Evolutionary conservation across 53 echinoderm and acorn worm species (phyloP), one percentile per base, ranked within the genome.

Genomic region (Astropecten irregularis): DNA sequence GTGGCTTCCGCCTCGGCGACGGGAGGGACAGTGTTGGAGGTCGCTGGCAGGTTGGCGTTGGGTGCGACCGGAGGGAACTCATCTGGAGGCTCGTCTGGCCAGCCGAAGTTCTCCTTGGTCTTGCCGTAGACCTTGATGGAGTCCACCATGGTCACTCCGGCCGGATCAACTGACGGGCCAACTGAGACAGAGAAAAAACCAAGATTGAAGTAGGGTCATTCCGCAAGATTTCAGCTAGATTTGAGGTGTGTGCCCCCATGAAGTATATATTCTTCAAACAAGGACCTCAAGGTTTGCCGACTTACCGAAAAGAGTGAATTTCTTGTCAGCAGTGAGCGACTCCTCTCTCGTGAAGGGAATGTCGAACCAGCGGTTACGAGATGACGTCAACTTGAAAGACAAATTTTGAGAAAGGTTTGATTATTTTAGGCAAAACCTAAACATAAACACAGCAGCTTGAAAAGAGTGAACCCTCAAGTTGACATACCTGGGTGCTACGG

Each of bases 281-380:
- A n/a, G n/a, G n/a, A n/a, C n/a, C n/a, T n/a, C n/a, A n/a, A n/a
- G n/a, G n/a, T n/a, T n/a, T n/a, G 5, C 19, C 39, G 46, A 84
- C 97, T 91, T 86, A 96, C 97, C 92, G 73, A 93, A 96, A 29
- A 96, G 76, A 19, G 94, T 96, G 59, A 96, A 90, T 56, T 96
- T 96, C 90, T 96, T 96, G 68, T 96, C 97, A 3, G 97, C 93
- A 21, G 94, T 94, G 11, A 96, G 86, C 5, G 97, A 94, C 69
- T 96, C 97, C 64, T 96, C 97, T 85, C 97, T 76, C 31, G 97
- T 96, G 88, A 96, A 96, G 20, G 97, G 93, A 90, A 96, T 93
- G 66, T 96, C 97, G 88, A 91, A 94, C 97, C 97, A 96, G 20
- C 96, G 89, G 30, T 96, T 96, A 40, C 94, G 94, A 20, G 91